Conservation (phyloP, 2,113 vertebrate genomes). For the Morone chrysops region DNA sequence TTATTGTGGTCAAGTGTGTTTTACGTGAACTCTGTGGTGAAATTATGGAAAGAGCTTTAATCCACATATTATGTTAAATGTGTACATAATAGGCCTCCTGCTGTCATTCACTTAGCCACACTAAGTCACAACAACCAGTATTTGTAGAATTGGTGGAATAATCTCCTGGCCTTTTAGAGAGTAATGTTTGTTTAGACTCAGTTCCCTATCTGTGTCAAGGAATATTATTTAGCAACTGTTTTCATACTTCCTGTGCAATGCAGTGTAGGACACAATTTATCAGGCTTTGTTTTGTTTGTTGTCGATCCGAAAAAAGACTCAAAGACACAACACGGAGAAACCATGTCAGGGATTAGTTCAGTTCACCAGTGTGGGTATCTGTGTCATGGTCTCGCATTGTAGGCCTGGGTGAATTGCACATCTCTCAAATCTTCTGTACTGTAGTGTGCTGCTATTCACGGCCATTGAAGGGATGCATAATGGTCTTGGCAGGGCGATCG, state of each 20-base stretch:
- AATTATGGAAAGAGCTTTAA: conserved; percentile 58
- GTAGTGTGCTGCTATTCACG: conserved; percentile 76
- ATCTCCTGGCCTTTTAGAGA: conserved; percentile 45
- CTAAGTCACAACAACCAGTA: conserved; percentile 26
- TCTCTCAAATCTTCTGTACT: conserved; percentile 71
- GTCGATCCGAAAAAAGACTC: conserved; percentile 30
- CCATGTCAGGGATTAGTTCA: conserved; percentile 67
- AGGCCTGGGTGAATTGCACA: conserved; percentile 63
- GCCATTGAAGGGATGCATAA: conserved; percentile 79
- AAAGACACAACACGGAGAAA: conserved; percentile 68
- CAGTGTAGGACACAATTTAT: conserved; percentile 46
- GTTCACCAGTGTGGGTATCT: conserved; percentile 63
- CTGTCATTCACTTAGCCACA: conserved; percentile 44
- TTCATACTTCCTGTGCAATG: conserved; percentile 27
- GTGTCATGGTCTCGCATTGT: conserved; percentile 71
- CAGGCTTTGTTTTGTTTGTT: conserved; percentile 65
- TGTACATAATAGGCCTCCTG: conserved; percentile 50
- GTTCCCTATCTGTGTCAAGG: conserved; percentile 60
- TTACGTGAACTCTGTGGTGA: conserved; percentile 29
- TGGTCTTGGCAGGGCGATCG: conserved; percentile 74
- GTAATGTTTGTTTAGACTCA: conserved; percentile 52
- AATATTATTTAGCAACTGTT: conserved; percentile 41
- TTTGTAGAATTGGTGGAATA: conserved; percentile 46
- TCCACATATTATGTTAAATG: conserved; percentile 69
- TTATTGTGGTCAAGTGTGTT: conserved; percentile 38